Conservation (phyloP, 2,888 invertebrate genomes). For the Zonitis immaculata region DNA sequence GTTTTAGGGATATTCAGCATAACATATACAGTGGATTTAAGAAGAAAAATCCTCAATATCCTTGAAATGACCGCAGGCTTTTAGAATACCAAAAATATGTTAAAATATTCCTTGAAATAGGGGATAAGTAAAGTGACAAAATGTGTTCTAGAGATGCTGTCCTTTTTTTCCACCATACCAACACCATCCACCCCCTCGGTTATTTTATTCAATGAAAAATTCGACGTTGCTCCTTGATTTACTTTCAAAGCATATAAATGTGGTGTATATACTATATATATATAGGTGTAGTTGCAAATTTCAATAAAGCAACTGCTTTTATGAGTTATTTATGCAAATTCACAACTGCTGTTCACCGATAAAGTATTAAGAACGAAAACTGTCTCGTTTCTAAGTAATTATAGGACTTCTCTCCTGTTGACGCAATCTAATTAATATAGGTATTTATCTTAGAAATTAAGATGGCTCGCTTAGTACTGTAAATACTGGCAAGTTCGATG, state of each 20-base stretch:
- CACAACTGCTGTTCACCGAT: constrained; percentile 43
- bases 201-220: not conserved
- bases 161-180: constrained; percentile 5
- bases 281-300: constrained; percentile 10
- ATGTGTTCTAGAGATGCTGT: constrained; percentile 18
- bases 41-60: constrained; percentile 23
- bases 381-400: constrained; percentile 48
- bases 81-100: constrained; percentile 37
- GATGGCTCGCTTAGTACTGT: constrained; percentile 47
- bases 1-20: constrained; percentile 20
- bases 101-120: constrained; percentile 34
- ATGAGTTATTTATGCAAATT: constrained; percentile 46
- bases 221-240: not conserved
- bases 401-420: constrained; percentile 48
- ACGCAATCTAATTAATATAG: constrained; percentile 49
- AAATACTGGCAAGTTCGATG: constrained; percentile 47
- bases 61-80: constrained; percentile 37
- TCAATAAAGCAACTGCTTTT: constrained; percentile 26
- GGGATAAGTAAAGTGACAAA: constrained; percentile 26
- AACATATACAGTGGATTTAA: constrained; percentile 24
- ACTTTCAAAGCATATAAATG: constrained; percentile 5
- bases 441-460: constrained; percentile 50
- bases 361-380: constrained; percentile 48
- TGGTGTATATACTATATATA: too few relatives aligned
- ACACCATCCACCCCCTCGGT: not conserved